Base-by-base conservation (phyloP, 2,888 invertebrate genomes). In the Athalia cordata region DNA sequence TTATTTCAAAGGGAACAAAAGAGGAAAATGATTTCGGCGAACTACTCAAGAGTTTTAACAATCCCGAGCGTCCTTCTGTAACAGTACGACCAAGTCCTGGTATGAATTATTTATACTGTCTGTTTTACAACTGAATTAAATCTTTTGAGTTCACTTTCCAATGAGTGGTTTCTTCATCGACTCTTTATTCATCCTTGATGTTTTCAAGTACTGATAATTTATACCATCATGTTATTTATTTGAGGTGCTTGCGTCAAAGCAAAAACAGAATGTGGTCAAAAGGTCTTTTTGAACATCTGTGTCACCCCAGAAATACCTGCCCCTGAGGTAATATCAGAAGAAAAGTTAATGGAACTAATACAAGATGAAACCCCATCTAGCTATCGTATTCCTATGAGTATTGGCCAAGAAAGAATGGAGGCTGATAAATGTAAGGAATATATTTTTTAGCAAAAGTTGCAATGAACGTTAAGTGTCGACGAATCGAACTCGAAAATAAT, bases 381-480 rank as follows among this genome's bases (percentile, higher is more conserved):
- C 67, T 98, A 94, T 89, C 92, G 95, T 80, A 94, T 98, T 65
- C 98, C 98, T 0, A 96, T 98, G 96, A 97, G 97, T 88, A 95
- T 98, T 81, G 97, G 97, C 0, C 95, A 95, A 86, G 93, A 95
- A 4, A 94, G 95, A 83, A 92, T 92, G 5, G 97, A 96, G 86
- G 90, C 91, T 43, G 97, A 97, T 88, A 97, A 96, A 89, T 92
- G 93, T 92, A 83, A 82, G 65, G 9, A 59, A 62, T 45, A 43
- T 11, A 55, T 61, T 64, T n/a, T 15, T 61, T 65, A 43, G 29
- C 5, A 9, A 29, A 9, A 47, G 47, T 55, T 68, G 9, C 67
- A 15, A 61, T 68, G 9, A 68, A 15, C 11, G 7, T 7, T 45
- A 6, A 7, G 45, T 43, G 66, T 65, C 0, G 6, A 66, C 8